These are phyloP conservation scores for Helleia helle DNA, from an alignment of 2,888 invertebrate genomes.

Conservation along the genomic window DNA sequence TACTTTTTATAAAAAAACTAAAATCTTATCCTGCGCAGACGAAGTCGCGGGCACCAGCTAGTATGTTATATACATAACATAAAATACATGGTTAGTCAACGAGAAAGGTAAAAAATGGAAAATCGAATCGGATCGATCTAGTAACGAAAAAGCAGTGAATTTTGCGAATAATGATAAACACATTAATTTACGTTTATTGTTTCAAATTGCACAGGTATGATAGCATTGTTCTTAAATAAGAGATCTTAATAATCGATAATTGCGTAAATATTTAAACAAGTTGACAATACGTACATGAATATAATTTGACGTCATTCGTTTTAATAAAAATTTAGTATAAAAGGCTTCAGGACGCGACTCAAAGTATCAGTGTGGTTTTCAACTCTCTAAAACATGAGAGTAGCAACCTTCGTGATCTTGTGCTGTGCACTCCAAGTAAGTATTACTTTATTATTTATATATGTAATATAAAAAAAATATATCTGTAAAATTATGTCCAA, in stretches of 20 bases:
- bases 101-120: too few species aligned
- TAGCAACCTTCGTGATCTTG: conserved; percentile 59
- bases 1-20: too few species aligned
- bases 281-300: conserved; percentile 21
- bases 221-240: background rate
- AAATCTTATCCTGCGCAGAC: too few species aligned
- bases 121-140: too few species aligned
- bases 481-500: too few species aligned
- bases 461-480: too few species aligned
- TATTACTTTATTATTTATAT: conserved; percentile 6
- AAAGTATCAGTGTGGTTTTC: conserved; percentile 54
- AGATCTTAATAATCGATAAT: conserved; percentile 30
- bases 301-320: conserved; percentile 14
- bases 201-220: conserved; percentile 32
- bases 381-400: conserved; percentile 63
- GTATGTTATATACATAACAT: too few species aligned
- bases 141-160: too few species aligned
- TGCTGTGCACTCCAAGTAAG: conserved; percentile 63
- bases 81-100: too few species aligned
- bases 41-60: too few species aligned
- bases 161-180: background rate
- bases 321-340: conserved; percentile 40
- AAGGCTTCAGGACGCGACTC: conserved; percentile 27
- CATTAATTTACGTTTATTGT: conserved; percentile 44
- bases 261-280: conserved; percentile 38